Evolutionary conservation across 2,888 invertebrate species (phyloP).

Genomic region (Sphaeridia pumilis): DNA sequence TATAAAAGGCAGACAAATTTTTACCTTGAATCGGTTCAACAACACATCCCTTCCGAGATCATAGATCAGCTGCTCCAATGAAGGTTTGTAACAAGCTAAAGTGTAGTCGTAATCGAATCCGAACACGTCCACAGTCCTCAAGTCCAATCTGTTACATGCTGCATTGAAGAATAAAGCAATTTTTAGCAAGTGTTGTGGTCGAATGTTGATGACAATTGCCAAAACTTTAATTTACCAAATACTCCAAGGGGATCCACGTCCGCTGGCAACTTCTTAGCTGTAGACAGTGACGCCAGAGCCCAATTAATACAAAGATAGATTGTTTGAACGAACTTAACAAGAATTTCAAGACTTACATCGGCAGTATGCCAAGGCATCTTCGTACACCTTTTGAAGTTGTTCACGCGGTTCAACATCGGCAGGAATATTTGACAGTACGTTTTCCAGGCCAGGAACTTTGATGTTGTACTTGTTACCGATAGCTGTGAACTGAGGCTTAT

Average conservation of each 20-base stretch:
- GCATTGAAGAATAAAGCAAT: not conserved
- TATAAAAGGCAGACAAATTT: not conserved
- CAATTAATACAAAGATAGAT: not conserved
- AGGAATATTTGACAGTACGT: not conserved
- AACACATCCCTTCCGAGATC: constrained; percentile 77
- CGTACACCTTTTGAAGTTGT: constrained; percentile 31
- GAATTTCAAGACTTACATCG: constrained; percentile 24
- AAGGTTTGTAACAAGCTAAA: constrained; percentile 82
- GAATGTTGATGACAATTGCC: too few species aligned
- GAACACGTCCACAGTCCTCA: constrained; percentile 83
- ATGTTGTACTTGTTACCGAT: constrained; percentile 1
- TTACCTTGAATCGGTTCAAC: constrained; percentile 74
- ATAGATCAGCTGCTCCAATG: constrained; percentile 78
- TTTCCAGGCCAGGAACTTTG: constrained; percentile 1
- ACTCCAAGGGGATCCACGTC: constrained; percentile 79
- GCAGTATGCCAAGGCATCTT: constrained; percentile 31
- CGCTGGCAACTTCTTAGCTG: constrained; percentile 74
- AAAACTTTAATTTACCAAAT: constrained; percentile 47
- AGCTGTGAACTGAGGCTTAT: not conserved
- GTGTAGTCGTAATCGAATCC: constrained; percentile 99
- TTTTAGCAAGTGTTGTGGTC: not conserved
- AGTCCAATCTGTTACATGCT: constrained; percentile 83
- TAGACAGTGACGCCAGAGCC: constrained; percentile 35
- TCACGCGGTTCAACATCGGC: constrained; percentile 13
- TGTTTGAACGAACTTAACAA: not conserved